These are phyloP conservation scores for Andrena haemorrhoa DNA, from an alignment of 2,888 invertebrate species.

Conservation along the genomic window DNA sequence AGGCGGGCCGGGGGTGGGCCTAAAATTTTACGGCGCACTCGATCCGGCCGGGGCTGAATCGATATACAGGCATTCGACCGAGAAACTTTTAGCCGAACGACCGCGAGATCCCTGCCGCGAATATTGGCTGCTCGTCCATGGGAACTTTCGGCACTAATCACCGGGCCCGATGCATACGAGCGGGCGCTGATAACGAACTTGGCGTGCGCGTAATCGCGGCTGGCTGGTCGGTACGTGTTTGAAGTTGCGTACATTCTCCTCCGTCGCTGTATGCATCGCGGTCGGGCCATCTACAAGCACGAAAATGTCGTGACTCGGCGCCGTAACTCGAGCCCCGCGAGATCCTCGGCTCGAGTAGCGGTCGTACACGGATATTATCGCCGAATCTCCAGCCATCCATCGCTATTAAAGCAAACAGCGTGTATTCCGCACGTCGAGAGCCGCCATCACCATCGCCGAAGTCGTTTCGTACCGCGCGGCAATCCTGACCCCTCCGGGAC, in stretches of 20 bases:
- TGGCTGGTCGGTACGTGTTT: constrained; percentile 36
- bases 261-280: not conserved
- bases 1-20: not conserved
- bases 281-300: constrained; percentile 17
- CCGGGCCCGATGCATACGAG: constrained; percentile 36
- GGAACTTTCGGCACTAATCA: constrained; percentile 59
- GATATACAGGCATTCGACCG: constrained; percentile 36
- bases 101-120: constrained; percentile 26
- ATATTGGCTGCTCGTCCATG: constrained; percentile 36
- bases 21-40: constrained; percentile 27
- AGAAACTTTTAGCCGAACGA: constrained; percentile 34
- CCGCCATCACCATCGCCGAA: constrained; percentile 13
- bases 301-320: constrained; percentile 62
- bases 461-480: not conserved
- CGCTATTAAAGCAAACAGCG: constrained; percentile 53
- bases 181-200: constrained; percentile 65
- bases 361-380: constrained; percentile 58
- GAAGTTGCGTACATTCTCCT: constrained; percentile 51
- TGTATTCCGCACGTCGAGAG: constrained; percentile 26
- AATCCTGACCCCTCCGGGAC: constrained; percentile 1
- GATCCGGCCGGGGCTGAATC: constrained; percentile 40
- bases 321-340: constrained; percentile 56
- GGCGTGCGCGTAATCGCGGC: constrained; percentile 65
- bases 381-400: constrained; percentile 57
- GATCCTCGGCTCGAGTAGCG: constrained; percentile 59